Conservation (phyloP, 2,888 invertebrate genomes). For the Euplagia quadripunctaria region DNA sequence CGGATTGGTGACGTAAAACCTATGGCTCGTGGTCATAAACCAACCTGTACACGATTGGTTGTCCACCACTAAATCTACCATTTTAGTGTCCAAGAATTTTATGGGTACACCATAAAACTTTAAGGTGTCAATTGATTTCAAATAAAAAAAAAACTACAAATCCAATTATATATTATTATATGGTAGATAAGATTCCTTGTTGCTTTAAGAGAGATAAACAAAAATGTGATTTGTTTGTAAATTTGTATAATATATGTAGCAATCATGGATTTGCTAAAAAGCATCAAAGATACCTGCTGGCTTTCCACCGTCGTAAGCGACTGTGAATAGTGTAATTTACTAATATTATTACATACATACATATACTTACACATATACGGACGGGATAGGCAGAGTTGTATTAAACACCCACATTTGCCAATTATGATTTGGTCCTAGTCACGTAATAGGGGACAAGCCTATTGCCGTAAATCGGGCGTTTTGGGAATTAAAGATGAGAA, state of each 20-base stretch:
- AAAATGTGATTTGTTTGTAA: background rate
- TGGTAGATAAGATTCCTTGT: conserved; percentile 30
- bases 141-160: conserved; percentile 51
- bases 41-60: conserved; percentile 75
- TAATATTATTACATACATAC: too few species aligned
- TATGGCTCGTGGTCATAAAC: conserved; percentile 70
- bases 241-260: background rate
- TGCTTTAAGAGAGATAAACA: background rate
- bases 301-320: too few species aligned
- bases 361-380: too few species aligned
- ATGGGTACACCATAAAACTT: conserved; percentile 73
- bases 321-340: too few species aligned
- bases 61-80: conserved; percentile 71
- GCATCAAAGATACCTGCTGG: too few species aligned
- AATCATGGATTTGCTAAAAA: too few species aligned
- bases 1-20: conserved; percentile 77
- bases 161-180: conserved; percentile 52
- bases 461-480: too few species aligned
- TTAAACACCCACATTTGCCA: too few species aligned
- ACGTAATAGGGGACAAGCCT: too few species aligned
- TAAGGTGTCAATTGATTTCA: conserved; percentile 79
- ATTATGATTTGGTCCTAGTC: too few species aligned
- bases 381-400: too few species aligned
- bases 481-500: too few species aligned
- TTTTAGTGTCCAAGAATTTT: conserved; percentile 73